Conservation (phyloP, 2,888 invertebrate genomes). For the Petrophora chlorosata region DNA sequence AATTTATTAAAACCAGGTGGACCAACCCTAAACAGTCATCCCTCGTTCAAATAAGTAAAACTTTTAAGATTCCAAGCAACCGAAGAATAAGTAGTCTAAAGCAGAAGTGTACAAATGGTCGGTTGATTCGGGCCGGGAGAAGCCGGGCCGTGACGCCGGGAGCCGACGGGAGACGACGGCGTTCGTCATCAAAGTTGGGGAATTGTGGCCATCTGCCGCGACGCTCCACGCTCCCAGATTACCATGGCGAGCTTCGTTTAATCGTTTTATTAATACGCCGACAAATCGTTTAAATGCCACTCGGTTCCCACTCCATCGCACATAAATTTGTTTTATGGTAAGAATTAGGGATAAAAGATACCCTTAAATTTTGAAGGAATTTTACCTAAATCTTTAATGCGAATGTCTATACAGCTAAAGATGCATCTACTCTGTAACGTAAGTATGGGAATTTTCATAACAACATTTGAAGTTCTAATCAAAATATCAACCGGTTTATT, state of each 20-base stretch:
- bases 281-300: constrained; percentile 79
- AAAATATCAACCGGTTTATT: too few species aligned
- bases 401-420: background rate
- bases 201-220: constrained; percentile 80
- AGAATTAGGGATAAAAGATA: constrained; percentile 26
- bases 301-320: constrained; percentile 52
- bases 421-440: too few species aligned
- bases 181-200: constrained; percentile 80
- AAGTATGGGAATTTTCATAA: too few species aligned
- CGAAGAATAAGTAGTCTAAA: constrained; percentile 61
- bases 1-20: constrained; percentile 11
- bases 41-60: constrained; percentile 29
- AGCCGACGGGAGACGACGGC: constrained; percentile 64
- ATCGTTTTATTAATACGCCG: constrained; percentile 84
- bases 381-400: background rate
- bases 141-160: too few species aligned
- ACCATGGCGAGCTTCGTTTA: constrained; percentile 80
- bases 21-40: constrained; percentile 14
- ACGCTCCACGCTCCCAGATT: constrained; percentile 78
- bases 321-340: constrained; percentile 36
- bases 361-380: constrained; percentile 4
- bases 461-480: too few species aligned
- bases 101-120: constrained; percentile 71
- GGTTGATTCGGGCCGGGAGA: constrained; percentile 66
- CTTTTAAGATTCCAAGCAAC: constrained; percentile 49